Evolutionary conservation across 2,888 invertebrate species (phyloP).

Genomic region (Galerucella calmariensis): DNA sequence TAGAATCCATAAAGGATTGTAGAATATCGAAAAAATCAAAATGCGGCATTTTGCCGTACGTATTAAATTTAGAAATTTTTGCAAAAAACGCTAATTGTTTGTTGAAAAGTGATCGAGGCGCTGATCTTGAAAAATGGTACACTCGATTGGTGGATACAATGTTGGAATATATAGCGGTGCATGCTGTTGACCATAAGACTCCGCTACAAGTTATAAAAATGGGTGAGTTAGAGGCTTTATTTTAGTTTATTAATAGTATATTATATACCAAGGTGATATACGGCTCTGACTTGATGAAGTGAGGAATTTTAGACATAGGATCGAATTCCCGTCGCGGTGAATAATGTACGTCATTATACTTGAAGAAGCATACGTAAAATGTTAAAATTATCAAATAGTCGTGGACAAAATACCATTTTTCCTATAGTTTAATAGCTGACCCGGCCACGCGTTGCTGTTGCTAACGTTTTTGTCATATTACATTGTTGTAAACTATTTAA

Average conservation of each 20-base stretch:
- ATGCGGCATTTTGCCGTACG: constrained; percentile 90
- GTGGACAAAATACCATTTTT: too few species aligned
- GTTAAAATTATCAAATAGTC: too few species aligned
- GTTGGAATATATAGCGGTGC: constrained; percentile 82
- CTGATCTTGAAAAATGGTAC: constrained; percentile 94
- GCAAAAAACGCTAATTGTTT: constrained; percentile 87
- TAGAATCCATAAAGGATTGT: constrained; percentile 83
- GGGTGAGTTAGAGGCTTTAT: constrained; percentile 67
- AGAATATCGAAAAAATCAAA: constrained; percentile 73
- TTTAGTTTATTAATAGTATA: constrained; percentile 1
- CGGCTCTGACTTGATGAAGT: too few species aligned
- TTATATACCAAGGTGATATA: too few species aligned
- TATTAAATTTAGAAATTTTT: constrained; percentile 91
- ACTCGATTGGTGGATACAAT: constrained; percentile 82
- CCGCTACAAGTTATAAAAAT: constrained; percentile 92
- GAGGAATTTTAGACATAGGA: too few species aligned
- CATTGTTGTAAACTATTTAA: too few species aligned
- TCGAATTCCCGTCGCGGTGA: too few species aligned
- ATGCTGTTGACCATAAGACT: constrained; percentile 87
- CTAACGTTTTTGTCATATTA: too few species aligned
- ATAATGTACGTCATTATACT: too few species aligned
- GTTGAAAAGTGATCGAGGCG: constrained; percentile 87
- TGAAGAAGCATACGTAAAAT: too few species aligned
- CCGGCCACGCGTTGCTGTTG: too few species aligned
- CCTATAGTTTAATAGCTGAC: too few species aligned